A percentile compares a stretch with the other conserved stretches of the same genome.
Conservation (phyloP, 2,113 vertebrate species). For the Lophius piscatorius region DNA sequence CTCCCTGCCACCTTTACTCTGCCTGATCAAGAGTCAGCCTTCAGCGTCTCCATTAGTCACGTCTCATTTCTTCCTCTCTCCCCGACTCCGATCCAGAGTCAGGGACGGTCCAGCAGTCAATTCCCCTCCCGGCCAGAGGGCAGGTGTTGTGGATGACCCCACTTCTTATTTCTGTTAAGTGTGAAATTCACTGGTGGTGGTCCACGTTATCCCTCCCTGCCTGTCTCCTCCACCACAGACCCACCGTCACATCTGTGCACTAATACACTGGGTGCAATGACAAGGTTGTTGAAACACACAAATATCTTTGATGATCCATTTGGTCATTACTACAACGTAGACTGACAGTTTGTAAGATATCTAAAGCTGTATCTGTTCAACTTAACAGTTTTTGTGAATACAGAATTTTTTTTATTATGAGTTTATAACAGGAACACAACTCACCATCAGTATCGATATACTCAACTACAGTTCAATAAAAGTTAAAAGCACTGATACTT, state of each 20-base stretch:
- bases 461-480: too few species aligned
- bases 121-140: conserved; percentile 42
- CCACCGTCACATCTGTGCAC: background rate
- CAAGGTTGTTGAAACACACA: too few species aligned
- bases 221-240: conserved; percentile 8
- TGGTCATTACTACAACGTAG: too few species aligned
- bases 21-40: conserved; percentile 62
- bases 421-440: too few species aligned
- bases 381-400: too few species aligned
- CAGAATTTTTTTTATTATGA: too few species aligned
- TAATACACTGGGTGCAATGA: too few species aligned
- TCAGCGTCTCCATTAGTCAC: conserved; percentile 68
- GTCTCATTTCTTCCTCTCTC: conserved; percentile 62
- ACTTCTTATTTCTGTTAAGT: conserved; percentile 65
- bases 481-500: too few species aligned
- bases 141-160: conserved; percentile 56
- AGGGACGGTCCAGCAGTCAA: conserved; percentile 57
- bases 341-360: too few species aligned
- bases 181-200: conserved; percentile 55
- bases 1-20: conserved; percentile 14
- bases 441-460: too few species aligned
- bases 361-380: too few species aligned
- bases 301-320: too few species aligned
- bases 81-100: conserved; percentile 61
- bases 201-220: conserved; percentile 46